These are phyloP conservation scores for Calycopis cecrops DNA, from an alignment of 1,140 invertebrate genomes.

Conservation along the genomic window DNA sequence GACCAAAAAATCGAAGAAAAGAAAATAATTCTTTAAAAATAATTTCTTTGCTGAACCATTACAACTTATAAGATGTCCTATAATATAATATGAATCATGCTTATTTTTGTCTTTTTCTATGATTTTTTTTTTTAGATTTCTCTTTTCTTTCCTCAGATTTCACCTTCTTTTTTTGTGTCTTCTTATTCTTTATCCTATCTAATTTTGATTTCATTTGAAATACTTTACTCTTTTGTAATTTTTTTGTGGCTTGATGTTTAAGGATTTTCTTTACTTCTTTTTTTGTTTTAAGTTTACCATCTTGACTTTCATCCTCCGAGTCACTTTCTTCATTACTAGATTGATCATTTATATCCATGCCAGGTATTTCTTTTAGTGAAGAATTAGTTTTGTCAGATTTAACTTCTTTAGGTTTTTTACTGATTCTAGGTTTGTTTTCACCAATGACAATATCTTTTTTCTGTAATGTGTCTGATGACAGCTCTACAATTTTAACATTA, in stretches of 20 bases:
- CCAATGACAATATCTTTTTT: constrained; percentile 82
- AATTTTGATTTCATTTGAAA: constrained; percentile 83
- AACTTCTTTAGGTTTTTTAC: constrained; percentile 28
- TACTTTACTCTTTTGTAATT: constrained; percentile 82
- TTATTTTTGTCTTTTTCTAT: constrained; percentile 53
- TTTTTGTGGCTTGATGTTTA: constrained; percentile 80
- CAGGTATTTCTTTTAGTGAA: constrained; percentile 45
- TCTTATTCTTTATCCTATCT: constrained; percentile 78
- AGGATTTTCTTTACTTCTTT: constrained; percentile 81
- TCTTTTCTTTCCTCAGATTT: constrained; percentile 56
- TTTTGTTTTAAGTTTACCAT: constrained; percentile 72
- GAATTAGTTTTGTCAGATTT: constrained; percentile 32
- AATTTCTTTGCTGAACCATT: not conserved
- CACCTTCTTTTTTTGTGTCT: constrained; percentile 64
- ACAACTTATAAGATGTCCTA: no score
- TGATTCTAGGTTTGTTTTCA: constrained; percentile 76
- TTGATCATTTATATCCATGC: constrained; percentile 64
- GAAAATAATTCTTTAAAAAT: constrained; percentile 2
- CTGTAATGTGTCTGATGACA: constrained; percentile 79
- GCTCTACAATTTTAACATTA: constrained; percentile 83
- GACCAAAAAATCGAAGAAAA: constrained; percentile 21
- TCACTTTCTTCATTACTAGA: constrained; percentile 57
- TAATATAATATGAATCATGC: not conserved
- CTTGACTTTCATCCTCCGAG: constrained; percentile 46
- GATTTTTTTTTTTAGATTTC: constrained; percentile 59